Percentiles rank a stretch among this genome's conserved stretches.
These are phyloP conservation scores for Bubalus kerabau DNA, from an alignment of 2,113 vertebrate genomes.

Conservation along the genomic window DNA sequence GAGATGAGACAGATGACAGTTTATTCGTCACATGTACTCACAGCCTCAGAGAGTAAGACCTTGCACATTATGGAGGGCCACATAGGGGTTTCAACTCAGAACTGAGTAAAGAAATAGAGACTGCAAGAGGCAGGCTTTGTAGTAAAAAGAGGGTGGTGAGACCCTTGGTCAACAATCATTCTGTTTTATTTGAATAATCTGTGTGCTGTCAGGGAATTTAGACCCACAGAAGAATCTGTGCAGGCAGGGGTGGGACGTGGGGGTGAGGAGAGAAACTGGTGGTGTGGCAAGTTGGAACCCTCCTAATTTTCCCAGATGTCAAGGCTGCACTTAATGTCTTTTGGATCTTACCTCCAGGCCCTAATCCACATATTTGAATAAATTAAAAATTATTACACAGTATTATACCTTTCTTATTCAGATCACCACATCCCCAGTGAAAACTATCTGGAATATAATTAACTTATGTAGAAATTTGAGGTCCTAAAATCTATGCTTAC, in stretches of 20 bases:
- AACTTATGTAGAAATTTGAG: background rate
- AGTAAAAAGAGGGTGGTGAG: background rate
- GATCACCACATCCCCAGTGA: background rate
- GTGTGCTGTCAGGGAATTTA: background rate
- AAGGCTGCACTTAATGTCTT: background rate
- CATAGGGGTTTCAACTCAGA: background rate
- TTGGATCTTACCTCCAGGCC: background rate
- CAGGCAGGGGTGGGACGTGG: background rate
- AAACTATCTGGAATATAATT: background rate
- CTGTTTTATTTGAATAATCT: background rate
- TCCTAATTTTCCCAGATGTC: background rate
- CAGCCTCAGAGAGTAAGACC: rapidly evolving
- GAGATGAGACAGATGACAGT: background rate
- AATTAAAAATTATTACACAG: background rate
- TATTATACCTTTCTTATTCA: background rate
- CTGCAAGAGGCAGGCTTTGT: background rate
- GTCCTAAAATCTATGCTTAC: background rate
- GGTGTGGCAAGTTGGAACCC: background rate
- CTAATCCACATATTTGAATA: background rate
- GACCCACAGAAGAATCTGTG: background rate
- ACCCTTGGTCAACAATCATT: background rate
- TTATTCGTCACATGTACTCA: background rate
- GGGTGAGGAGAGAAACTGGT: background rate
- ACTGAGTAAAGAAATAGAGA: background rate
- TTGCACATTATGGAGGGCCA: rapidly evolving